Evolutionary conservation across 2,888 invertebrate genomes (phyloP), one percentile per base, ranked within the genome.

Genomic region (Portevinia maculata): DNA sequence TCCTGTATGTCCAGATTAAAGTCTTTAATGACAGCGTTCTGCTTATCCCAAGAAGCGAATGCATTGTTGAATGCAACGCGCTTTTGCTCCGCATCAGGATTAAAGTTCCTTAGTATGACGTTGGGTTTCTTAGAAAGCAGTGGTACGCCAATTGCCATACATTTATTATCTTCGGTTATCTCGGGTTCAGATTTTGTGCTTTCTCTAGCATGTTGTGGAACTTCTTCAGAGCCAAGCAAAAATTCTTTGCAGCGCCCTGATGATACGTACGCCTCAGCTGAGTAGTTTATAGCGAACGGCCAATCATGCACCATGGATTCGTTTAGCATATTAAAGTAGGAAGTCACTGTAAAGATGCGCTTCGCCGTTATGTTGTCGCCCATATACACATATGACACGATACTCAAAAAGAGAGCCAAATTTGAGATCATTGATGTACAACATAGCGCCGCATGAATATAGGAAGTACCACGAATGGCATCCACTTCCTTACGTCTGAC

Each of bases 231-330:
- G 34, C 86, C 87, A 5, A 93, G 62, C 84, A 94, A 88, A 84
- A 94, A 94, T 84, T 93, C 93, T 86, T 95, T 93, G 81, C 96
- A 92, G 86, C 97, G 92, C 52, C 92, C 92, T 19, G 95, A 92
- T 19, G 96, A 95, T 0, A 97, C 94, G 50, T 93, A 92, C 0
- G 94, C 94, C 88, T 97, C 97, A 0, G 96, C 93, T 0, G 94
- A 93, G 86, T 94, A 94, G 1, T 95, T 94, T 39, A 97, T 94
- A 0, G 95, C 95, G 86, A 94, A 92, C 0, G 97, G 96, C 86
- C 97, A 94, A 88, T 95, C 96, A 32, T 96, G 94, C 0, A 95
- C 96, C 90, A 96, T 93, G 0, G 94, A 94, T 70, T 95, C 93
- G 46, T 96, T 94, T 2, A 97, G 90, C 74, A 96, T 94, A 86